These are phyloP conservation scores for Argyrosomus regius DNA, from an alignment of 2,797 vertebrate genomes.

Conservation along the genomic window DNA sequence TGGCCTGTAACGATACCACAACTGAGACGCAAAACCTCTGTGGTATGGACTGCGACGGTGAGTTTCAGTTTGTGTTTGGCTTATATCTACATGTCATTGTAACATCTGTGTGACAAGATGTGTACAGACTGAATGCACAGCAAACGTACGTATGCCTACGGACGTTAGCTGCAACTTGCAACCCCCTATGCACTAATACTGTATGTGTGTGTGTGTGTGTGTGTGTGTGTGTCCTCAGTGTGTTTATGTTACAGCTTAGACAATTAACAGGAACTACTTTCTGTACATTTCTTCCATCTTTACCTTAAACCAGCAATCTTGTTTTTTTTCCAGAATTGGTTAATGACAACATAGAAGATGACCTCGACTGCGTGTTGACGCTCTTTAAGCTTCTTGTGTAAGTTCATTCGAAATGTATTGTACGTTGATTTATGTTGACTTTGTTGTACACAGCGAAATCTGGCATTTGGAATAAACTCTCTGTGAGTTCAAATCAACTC, in stretches of 20 bases:
- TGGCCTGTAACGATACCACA: slow-evolving; percentile 53
- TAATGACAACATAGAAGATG: slow-evolving; percentile 64
- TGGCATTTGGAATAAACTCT: no score
- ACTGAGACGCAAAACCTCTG: slow-evolving; percentile 56
- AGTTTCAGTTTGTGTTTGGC: slow-evolving; percentile 29
- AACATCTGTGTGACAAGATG: not conserved
- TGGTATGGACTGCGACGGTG: slow-evolving; percentile 51
- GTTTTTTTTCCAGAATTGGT: slow-evolving; percentile 58
- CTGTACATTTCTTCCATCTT: not conserved
- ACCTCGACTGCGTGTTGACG: slow-evolving; percentile 62
- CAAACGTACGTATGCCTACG: not conserved
- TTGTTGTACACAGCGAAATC: not conserved
- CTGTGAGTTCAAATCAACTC: no score
- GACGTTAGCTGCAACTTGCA: not conserved
- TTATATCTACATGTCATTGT: not conserved
- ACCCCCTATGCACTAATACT: not conserved
- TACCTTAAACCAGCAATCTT: not conserved
- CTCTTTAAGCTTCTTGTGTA: slow-evolving; percentile 39
- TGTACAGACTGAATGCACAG: not conserved
- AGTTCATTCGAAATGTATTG: slow-evolving; percentile 1
- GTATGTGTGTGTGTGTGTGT: not conserved
- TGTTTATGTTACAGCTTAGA: not conserved
- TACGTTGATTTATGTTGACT: not conserved
- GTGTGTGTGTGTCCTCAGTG: not conserved
- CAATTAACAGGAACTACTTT: not conserved